Evolutionary conservation across 2,113 vertebrate genomes (phyloP).

Genomic region (Verasper variegatus): DNA sequence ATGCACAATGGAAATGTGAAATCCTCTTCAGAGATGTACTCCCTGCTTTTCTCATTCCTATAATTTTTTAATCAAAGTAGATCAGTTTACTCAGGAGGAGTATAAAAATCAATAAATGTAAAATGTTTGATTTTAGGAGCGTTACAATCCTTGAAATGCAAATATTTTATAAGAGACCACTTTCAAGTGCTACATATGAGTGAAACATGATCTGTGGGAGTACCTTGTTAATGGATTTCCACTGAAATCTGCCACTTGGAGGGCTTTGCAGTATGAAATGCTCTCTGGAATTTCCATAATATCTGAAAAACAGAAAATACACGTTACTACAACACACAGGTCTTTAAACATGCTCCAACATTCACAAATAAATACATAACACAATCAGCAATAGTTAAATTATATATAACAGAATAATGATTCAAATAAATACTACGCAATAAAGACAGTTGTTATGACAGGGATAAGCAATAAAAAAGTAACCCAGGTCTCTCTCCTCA

Average conservation of each 20-base stretch:
- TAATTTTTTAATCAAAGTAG: not conserved
- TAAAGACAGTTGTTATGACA: no score
- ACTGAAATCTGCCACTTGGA: constrained; percentile 98
- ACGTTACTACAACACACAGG: constrained; percentile 8
- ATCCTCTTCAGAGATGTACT: not conserved
- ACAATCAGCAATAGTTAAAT: not conserved
- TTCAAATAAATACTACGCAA: not conserved
- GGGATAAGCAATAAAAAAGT: no score
- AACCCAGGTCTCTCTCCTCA: no score
- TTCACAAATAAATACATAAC: not conserved
- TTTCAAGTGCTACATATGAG: not conserved
- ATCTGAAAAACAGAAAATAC: constrained; percentile 83
- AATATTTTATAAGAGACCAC: constrained; percentile 1
- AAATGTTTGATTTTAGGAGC: not conserved
- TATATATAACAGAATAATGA: not conserved
- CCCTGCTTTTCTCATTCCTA: not conserved
- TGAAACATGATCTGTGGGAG: constrained; percentile 11
- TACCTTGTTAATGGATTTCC: constrained; percentile 98
- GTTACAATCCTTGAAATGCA: not conserved
- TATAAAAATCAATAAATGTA: not conserved
- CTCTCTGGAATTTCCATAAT: constrained; percentile 98
- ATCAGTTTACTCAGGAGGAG: not conserved
- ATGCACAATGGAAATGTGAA: not conserved
- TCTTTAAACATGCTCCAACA: not conserved
- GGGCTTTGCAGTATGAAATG: constrained; percentile 96